Percentiles rank a stretch among this genome's conserved stretches.
phyloP scores from a whole-genome alignment of 2,888 invertebrate genomes.

The Eristalis intricaria region DNA sequence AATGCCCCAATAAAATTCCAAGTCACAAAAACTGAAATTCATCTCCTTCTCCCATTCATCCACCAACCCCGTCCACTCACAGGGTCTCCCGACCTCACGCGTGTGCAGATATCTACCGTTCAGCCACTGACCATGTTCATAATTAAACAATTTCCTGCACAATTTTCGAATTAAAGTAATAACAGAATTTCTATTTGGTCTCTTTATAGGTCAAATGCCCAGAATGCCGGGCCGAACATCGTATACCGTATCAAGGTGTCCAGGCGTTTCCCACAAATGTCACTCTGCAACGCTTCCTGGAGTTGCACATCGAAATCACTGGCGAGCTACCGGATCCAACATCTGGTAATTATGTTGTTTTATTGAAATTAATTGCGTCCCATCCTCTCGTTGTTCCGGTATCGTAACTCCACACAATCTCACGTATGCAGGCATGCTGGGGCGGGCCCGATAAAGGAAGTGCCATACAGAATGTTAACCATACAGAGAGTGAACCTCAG shows the following conservation, averaged over 20 bases:
- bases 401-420: not conserved
- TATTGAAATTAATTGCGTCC: constrained; percentile 62
- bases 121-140: not conserved
- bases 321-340: constrained; percentile 95
- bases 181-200: constrained; percentile 13
- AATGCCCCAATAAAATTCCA: no score
- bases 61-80: no score
- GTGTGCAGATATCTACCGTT: no score
- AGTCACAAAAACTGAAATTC: no score
- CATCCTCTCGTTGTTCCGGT: not conserved
- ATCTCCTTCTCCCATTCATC: no score
- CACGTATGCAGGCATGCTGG: not conserved
- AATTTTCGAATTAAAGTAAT: not conserved
- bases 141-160: not conserved
- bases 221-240: constrained; percentile 98
- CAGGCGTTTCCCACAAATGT: constrained; percentile 98
- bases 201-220: constrained; percentile 94
- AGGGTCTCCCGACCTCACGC: no score
- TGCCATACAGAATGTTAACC: constrained; percentile 19
- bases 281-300: constrained; percentile 95
- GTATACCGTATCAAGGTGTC: constrained; percentile 97
- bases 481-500: constrained; percentile 22
- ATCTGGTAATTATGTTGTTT: constrained; percentile 82
- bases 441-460: not conserved
- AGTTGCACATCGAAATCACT: constrained; percentile 95